These are phyloP conservation scores for Penaeus vannamei DNA, from an alignment of 1,140 invertebrate species.

Conservation along the genomic window DNA sequence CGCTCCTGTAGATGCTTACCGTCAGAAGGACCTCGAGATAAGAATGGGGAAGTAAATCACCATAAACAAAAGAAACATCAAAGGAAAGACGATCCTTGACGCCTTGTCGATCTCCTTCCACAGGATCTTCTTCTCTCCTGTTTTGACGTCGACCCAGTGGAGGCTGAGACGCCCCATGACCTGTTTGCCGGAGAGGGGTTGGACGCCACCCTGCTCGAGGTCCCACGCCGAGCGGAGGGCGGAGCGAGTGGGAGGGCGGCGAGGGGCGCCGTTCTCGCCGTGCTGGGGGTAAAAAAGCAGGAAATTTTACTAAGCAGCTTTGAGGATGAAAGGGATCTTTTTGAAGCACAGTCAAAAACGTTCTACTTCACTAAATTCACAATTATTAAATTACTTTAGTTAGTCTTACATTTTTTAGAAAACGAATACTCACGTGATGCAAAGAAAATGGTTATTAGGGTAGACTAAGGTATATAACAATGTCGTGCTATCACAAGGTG, in stretches of 20 bases:
- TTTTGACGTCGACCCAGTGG: conserved; percentile 43
- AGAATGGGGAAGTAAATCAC: conserved; percentile 53
- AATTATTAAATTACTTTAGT: too few relatives aligned
- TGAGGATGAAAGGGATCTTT: too few relatives aligned
- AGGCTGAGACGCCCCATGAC: conserved; percentile 39
- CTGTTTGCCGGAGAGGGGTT: background rate
- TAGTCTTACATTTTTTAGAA: too few relatives aligned
- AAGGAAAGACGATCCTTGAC: conserved; percentile 45
- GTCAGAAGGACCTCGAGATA: conserved; percentile 40
- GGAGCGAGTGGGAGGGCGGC: background rate
- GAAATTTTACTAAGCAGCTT: too few relatives aligned
- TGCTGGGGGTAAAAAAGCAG: background rate
- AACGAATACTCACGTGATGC: too few relatives aligned
- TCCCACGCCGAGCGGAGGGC: conserved; percentile 10
- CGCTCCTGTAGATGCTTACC: too few relatives aligned
- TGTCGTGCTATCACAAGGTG: too few relatives aligned
- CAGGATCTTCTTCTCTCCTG: conserved; percentile 51
- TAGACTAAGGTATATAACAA: too few relatives aligned
- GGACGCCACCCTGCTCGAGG: conserved; percentile 11
- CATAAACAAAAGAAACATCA: conserved; percentile 56
- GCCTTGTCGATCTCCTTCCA: conserved; percentile 60
- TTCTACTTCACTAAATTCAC: too few relatives aligned
- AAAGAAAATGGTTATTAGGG: too few relatives aligned
- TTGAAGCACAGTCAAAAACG: too few relatives aligned
- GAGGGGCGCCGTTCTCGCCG: background rate